phyloP scores from a whole-genome alignment of 2,113 vertebrate genomes.

The Menidia beryllina region DNA sequence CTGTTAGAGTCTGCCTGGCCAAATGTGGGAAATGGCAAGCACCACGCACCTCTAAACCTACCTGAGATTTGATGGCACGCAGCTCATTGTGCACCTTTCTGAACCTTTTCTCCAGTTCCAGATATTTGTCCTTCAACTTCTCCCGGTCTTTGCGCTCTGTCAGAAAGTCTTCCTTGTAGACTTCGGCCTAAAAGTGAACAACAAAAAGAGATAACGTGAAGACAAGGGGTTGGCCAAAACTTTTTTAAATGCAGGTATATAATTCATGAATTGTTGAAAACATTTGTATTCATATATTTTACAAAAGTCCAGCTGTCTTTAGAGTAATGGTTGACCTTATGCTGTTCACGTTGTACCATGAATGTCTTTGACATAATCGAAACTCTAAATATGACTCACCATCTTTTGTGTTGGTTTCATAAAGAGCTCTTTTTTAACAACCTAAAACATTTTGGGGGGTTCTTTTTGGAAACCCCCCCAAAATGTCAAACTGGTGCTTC shows the following conservation, averaged over 20 bases:
- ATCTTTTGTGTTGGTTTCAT: not conserved
- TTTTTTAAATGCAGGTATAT: no score
- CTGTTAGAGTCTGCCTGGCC: not conserved
- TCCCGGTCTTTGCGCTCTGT: conserved; percentile 72
- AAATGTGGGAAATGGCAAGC: not conserved
- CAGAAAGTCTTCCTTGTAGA: conserved; percentile 76
- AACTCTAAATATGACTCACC: not conserved
- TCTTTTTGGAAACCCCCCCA: not conserved
- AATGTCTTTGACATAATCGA: not conserved
- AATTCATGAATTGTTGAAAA: no score
- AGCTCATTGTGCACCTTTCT: conserved; percentile 67
- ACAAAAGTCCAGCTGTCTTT: no score
- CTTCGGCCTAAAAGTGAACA: conserved; percentile 52
- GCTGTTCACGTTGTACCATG: accelerated
- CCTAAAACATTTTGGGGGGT: not conserved
- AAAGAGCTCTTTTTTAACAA: not conserved
- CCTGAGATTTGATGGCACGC: conserved; percentile 55
- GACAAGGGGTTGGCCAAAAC: not conserved
- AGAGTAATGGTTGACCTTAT: no score
- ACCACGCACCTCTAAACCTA: conserved; percentile 5
- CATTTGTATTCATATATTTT: no score
- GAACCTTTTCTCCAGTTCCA: conserved; percentile 62
- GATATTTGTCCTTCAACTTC: conserved; percentile 59
- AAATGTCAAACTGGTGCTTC: not conserved
- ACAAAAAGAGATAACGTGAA: not conserved